Conservation (phyloP, 2,888 invertebrate species). For the Stramonita haemastoma region DNA sequence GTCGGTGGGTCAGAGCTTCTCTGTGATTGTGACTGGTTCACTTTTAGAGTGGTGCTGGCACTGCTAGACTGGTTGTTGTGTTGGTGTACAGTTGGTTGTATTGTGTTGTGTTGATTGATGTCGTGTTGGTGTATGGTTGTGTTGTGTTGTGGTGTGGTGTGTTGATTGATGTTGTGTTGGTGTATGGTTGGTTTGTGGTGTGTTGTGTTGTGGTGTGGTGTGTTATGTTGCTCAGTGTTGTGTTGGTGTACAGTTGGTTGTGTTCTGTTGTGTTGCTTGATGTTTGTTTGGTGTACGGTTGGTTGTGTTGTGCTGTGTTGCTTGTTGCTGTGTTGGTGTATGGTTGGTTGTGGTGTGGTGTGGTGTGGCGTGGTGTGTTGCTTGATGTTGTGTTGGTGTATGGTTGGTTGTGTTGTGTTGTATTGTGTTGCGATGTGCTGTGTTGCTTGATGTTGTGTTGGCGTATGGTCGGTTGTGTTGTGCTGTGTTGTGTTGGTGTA, state of each 20-base stretch:
- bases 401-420: too few species aligned
- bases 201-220: neutral
- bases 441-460: too few species aligned
- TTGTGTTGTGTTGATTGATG: neutral
- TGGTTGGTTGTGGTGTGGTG: too few species aligned
- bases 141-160: neutral
- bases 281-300: neutral
- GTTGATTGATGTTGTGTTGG: neutral
- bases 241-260: neutral
- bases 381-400: too few species aligned
- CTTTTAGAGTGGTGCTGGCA: neutral
- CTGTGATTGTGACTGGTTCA: neutral
- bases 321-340: too few species aligned
- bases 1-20: constrained; percentile 5
- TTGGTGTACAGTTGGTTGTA: neutral
- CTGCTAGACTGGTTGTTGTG: neutral
- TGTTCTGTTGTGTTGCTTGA: neutral
- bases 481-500: too few species aligned
- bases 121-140: neutral
- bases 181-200: neutral
- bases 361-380: too few species aligned
- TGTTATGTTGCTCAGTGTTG: neutral
- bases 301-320: neutral
- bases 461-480: too few species aligned
- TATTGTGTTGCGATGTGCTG: too few species aligned